These are phyloP conservation scores for Perognathus longimembris DNA, from an alignment of 2,113 vertebrate genomes.

Conservation along the genomic window DNA sequence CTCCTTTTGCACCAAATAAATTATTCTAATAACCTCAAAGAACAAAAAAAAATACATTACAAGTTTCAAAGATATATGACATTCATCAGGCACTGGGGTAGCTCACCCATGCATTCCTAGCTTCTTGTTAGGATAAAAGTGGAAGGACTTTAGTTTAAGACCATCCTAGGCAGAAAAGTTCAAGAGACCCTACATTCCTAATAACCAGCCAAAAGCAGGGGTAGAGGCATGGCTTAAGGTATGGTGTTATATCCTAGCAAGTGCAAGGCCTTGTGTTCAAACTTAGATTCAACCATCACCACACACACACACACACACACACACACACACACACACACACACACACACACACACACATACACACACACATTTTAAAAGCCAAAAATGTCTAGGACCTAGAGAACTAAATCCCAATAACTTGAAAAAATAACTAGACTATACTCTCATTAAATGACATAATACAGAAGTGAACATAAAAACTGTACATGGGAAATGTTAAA, in stretches of 20 bases:
- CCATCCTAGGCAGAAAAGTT: neutral
- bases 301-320: no score
- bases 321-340: no score
- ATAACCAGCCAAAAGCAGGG: no score
- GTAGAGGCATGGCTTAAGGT: no score
- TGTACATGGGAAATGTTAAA: constrained; percentile 79
- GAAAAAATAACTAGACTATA: constrained; percentile 78
- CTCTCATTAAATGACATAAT: constrained; percentile 82
- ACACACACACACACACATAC: no score
- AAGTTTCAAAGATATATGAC: constrained; percentile 47
- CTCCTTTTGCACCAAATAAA: neutral
- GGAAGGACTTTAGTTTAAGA: no score
- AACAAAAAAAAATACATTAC: constrained; percentile 61
- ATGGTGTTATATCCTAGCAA: no score
- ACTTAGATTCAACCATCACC: neutral
- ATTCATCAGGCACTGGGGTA: neutral
- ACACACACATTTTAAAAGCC: no score
- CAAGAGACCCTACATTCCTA: no score
- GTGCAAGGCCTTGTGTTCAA: no score
- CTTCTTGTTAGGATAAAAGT: no score
- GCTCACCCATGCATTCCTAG: no score
- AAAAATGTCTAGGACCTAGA: neutral
- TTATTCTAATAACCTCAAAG: constrained; percentile 51
- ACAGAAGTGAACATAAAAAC: constrained; percentile 80
- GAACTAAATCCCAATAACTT: constrained; percentile 73